Base-by-base conservation (phyloP, 2,113 vertebrate genomes). In the Notothenia coriiceps region DNA sequence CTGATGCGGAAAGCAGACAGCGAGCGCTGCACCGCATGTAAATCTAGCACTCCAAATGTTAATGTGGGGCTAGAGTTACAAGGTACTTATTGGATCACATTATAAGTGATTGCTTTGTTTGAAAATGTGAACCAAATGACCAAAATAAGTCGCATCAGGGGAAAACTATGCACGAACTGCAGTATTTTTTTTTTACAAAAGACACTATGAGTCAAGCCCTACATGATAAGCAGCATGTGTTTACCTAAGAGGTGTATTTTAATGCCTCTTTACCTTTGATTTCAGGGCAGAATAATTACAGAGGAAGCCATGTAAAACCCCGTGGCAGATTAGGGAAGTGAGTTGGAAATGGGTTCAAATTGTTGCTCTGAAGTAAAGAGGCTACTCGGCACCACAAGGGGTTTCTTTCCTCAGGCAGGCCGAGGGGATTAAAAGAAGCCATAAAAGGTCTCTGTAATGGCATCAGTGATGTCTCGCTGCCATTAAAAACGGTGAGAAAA, bases 371-470 rank as follows among this genome's bases (percentile, higher is more conserved):
- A 96, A 96, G 95, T 95, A 96, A 95, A 97, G 95, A 96, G 96
- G 96, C 92, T 96, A 95, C 96, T 96, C 96, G 85, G 95, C 95
- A 96, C 96, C 97, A 96, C 96, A 93, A 96, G 97, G 96, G 96
- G 96, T 95, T 96, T 95, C 95, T 96, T 96, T 96, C 96, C 95
- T 88, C 82, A 33, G 92, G 93, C 89, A 82, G 90, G 79, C 91
- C 77, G 35, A 87, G 93, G 96, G 95, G 97, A 97, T 97, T 97
- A 96, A 96, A 97, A 97, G 96, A 95, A 96, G 96, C 96, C 95
- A 95, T 95, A 94, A 94, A 97, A 96, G 97, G 96, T 97, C 97
- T 97, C 96, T 94, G 96, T 97, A 98, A 98, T 96, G 96, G 96
- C 94, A 96, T 95, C 95, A 92, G 96, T 96, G 97, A 97, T 97